Evolutionary conservation across 1,140 invertebrate species (phyloP).

Genomic region (Apocrypta bakeri): DNA sequence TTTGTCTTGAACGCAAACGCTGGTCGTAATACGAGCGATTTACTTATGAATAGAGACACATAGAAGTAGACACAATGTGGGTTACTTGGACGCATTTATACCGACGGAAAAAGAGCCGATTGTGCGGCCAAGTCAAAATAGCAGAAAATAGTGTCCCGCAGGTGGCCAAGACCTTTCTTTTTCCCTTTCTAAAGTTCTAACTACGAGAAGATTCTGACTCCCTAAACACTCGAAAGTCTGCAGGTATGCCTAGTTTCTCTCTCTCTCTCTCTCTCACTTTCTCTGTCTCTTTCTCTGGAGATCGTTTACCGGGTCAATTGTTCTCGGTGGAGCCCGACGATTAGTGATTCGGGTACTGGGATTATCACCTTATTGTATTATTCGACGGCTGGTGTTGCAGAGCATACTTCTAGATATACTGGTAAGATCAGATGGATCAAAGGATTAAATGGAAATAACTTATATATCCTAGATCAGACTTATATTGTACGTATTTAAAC

Average conservation of each 20-base stretch:
- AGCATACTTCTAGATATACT: too few relatives aligned
- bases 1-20: conserved; percentile 6
- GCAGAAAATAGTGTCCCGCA: conserved; percentile 1
- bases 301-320: neutral
- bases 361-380: neutral
- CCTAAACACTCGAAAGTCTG: neutral
- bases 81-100: neutral
- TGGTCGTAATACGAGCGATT: neutral
- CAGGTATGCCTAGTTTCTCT: neutral
- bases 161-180: neutral
- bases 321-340: neutral
- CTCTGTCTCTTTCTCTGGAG: neutral
- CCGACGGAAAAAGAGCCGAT: neutral
- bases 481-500: too few relatives aligned
- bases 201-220: neutral
- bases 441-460: too few relatives aligned
- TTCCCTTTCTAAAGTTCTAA: neutral
- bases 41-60: conserved; percentile 4
- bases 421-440: too few relatives aligned
- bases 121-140: neutral
- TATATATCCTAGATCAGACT: too few relatives aligned
- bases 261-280: neutral
- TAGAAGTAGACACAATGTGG: neutral
- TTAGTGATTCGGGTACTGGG: neutral
- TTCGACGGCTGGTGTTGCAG: neutral